Evolutionary conservation across 2,113 vertebrate species (phyloP), one percentile per base, ranked within the genome.

Genomic region (Pseudorhombus dupliciocellatus): DNA sequence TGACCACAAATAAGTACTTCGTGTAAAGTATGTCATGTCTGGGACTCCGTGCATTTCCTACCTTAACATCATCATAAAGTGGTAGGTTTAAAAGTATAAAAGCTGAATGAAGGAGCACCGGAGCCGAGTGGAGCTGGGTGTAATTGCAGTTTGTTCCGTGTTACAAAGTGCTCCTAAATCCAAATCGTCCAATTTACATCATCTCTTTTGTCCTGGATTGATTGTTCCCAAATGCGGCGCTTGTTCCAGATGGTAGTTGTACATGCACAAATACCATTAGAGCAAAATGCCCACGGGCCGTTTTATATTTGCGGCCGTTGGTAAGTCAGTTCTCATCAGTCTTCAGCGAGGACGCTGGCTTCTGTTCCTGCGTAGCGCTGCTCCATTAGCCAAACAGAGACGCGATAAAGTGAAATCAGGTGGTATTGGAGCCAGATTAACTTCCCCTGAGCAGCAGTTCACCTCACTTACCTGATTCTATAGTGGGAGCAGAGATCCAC

Each of bases 391-490:
- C 42, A 77, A 67, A 73, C 30, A 21, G 46, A 50, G 56, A 67
- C 66, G 72, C 67, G 73, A 70, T 81, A 63, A 77, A 67, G 84
- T 55, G 28, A 76, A 87, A 73, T 86, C 84, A 75, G 70, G 67
- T 73, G 69, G 71, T 83, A 83, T 88, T 90, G 85, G 78, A 79
- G 76, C 69, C 73, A 80, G 88, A 89, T 89, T 88, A 87, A 86
- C 77, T 83, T 54, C 68, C 68, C 69, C 72, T n/a, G 57, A 89
- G 80, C 71, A 80, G 73, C 25, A 44, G 62, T 83, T 72, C 81
- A 63, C 75, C 82, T 72, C 71, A 60, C 62, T 71, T 71, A 70
- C 52, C 66, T 78, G 21, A 66, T 69, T 68, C 65, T 70, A 37
- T 74, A 68, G 65, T 24, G 61, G 73, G 42, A 65, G 26, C 55